Percentiles rank a stretch among this genome's conserved stretches.
Conservation (phyloP, 2,888 invertebrate genomes). For the Boloria selene region DNA sequence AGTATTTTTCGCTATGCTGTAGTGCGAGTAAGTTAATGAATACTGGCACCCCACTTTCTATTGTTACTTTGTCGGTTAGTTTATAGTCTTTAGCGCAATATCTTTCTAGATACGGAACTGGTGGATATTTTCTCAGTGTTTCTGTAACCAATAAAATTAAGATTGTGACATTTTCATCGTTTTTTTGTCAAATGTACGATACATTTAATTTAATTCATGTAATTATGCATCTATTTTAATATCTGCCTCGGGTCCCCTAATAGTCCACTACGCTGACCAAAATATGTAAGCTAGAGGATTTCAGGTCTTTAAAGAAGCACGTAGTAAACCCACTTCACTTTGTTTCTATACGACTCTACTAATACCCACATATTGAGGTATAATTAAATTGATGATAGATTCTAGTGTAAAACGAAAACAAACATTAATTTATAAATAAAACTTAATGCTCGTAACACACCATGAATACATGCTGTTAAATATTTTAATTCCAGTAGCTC, state of each 20-base stretch:
- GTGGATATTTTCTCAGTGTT: constrained; percentile 42
- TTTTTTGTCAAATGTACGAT: neutral
- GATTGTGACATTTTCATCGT: neutral
- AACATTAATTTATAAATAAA: too few species aligned
- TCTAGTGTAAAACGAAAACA: too few species aligned
- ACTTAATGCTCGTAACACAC: constrained; percentile 43
- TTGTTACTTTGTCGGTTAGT: constrained; percentile 40
- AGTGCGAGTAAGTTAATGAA: constrained; percentile 55
- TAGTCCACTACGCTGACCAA: too few species aligned
- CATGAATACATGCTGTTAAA: constrained; percentile 60
- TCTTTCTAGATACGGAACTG: constrained; percentile 47
- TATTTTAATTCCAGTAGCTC: constrained; percentile 62
- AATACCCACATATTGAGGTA: too few species aligned
- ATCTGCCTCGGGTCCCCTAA: too few species aligned
- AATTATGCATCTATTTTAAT: too few species aligned
- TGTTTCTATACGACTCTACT: too few species aligned
- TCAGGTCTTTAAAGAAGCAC: too few species aligned
- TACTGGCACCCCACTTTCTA: constrained; percentile 47
- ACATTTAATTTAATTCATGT: too few species aligned
- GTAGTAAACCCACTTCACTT: neutral
- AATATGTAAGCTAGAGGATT: neutral
- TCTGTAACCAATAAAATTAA: constrained; percentile 36
- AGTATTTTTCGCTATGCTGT: constrained; percentile 71
- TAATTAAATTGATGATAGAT: too few species aligned
- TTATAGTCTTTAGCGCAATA: constrained; percentile 40